phyloP scores from a whole-genome alignment of 2,888 invertebrate species.

The Erebia ligea region DNA sequence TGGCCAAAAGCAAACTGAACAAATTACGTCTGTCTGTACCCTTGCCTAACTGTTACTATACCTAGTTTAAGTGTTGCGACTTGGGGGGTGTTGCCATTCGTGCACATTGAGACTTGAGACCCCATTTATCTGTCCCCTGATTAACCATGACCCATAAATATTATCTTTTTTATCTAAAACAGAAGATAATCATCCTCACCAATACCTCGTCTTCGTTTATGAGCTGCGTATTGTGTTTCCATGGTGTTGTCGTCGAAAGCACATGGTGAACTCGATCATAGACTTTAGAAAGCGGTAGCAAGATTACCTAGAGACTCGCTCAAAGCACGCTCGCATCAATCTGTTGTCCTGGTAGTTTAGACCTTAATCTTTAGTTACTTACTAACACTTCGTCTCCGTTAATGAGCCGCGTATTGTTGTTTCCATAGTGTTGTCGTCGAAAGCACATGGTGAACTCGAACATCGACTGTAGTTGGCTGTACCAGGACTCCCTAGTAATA shows the following conservation, averaged over 20 bases:
- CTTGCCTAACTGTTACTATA: neutral
- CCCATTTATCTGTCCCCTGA: no score
- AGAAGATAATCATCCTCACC: neutral
- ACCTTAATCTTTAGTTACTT: neutral
- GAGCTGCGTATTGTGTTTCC: constrained; percentile 64
- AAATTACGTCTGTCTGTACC: neutral
- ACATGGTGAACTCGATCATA: constrained; percentile 69
- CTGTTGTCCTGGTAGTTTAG: constrained; percentile 79
- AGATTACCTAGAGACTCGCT: constrained; percentile 38
- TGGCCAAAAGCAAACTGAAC: neutral
- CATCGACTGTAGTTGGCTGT: constrained; percentile 54
- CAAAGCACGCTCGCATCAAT: constrained; percentile 54
- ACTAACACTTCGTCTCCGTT: constrained; percentile 34
- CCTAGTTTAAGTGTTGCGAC: no score
- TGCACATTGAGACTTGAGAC: no score
- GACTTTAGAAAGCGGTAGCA: constrained; percentile 59
- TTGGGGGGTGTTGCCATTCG: no score
- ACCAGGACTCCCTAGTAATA: constrained; percentile 50
- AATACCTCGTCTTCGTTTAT: constrained; percentile 43
- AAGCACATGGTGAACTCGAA: constrained; percentile 72
- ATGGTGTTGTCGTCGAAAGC: constrained; percentile 59
- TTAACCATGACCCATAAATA: no score
- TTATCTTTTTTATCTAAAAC: no score
- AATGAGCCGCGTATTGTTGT: constrained; percentile 62
- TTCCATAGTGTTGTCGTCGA: constrained; percentile 56